Base-by-base conservation (phyloP, 1,140 invertebrate species). In the Lasaia peninsularis region DNA sequence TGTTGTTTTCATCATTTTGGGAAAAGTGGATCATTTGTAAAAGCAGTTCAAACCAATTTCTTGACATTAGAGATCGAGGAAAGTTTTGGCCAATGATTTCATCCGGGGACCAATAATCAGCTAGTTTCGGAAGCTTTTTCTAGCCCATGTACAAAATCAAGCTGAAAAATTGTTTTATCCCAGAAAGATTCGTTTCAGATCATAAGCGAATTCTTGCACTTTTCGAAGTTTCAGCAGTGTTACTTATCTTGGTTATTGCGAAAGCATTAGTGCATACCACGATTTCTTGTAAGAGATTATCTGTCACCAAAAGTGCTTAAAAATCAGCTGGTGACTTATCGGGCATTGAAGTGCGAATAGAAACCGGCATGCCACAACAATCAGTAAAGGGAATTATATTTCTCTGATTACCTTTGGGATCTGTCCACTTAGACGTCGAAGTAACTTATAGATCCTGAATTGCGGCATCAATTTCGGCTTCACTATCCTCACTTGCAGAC, bases 21-120 rank as follows among this genome's bases (percentile, higher is more conserved):
- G 63, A 63, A 62, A 71, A 69, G 49, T 75, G 69, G 9, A 68
- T 34, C 61, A 70, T 68, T 60, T 60, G 60, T 54, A 69, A 59
- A 3, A 72, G 55, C 14, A 71, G 49, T 12, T 69, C 64, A 64
- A 69, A 73, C 8, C 65, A 49, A 21, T 69, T 73, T 53, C 64
- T 52, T 40, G 24, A 37, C 65, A 71, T 69, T 44, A 66, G 50
- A 49, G 44, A 12, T 63, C 53, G 48, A 32, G 66, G 56, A 64
- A 67, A 71, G 35, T 56, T 50, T 60, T 74, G 62, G 9, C 58
- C 58, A 33, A 67, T 56, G 0, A 71, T 56, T 28, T 60, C 18
- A 56, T 69, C 58, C 34, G 33, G 63, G 7, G 54, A 61, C 65
- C 70, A 67, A 60, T 67, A 73, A 57, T 67, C 58, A 48, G 53